Base-by-base conservation (phyloP, 2,113 vertebrate species). In the Campylomormyrus tamandua region DNA sequence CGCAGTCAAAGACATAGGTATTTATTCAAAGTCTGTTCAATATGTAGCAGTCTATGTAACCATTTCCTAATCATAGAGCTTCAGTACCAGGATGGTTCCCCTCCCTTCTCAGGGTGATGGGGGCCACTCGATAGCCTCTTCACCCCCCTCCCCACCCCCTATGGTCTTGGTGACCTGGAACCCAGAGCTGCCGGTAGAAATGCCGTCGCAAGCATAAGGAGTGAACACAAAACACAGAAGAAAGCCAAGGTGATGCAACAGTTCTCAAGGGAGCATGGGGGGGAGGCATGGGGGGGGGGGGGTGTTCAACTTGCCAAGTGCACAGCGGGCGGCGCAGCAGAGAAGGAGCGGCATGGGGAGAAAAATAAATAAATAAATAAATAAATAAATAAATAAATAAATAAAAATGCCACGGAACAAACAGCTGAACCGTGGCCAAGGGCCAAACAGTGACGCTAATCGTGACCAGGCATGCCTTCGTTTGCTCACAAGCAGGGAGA, bases 41-140 rank as follows among this genome's bases (percentile, higher is more conserved):
- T 94, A 92, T 91, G 91, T 92, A 92, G 91, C 91, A 90, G 92
- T 87, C 89, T 91, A 93, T 94, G 93, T 93, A 92, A 94, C 88
- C 31, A 35, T 35, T 83, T 83, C 53, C 85, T 89, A 84, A 91
- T 89, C 66, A 74, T 48, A 62, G 35, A 62, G 39, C 21, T 86
- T 83, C 62, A 46, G 42, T 21, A 87, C 8, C 35, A 49, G 39
- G 56, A 27, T 35, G 11, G 53, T 53, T 2, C 56, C 56, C 39
- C 52, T 21, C 52, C 24, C 70, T 66, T 66, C 9, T 27, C 13
- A 17, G 31, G 70, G 13, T 39, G 70, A 39, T 3, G 52, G 87
- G 89, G 90, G 46, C 45, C n/a, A 89, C 39, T 77, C 27, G 31
- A 48, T 21, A 66, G n/a, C 27, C 53, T 45, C 42, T 48, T 48